A percentile compares a stretch with the other conserved stretches of the same genome.
Conservation (phyloP, 2,113 vertebrate species). For the Corydoras maculifer region DNA sequence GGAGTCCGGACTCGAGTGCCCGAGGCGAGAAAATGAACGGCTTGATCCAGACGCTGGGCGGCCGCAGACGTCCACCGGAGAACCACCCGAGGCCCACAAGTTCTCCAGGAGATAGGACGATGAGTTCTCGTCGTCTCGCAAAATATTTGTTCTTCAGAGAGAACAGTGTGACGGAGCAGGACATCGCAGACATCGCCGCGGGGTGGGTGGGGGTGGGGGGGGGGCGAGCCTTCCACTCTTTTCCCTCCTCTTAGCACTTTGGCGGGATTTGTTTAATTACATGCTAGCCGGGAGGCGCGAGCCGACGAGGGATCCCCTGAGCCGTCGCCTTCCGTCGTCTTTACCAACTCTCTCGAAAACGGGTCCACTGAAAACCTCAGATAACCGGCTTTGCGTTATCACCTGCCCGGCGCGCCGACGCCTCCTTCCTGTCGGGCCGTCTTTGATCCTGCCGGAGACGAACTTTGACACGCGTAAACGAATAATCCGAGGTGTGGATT, state of each 20-base stretch:
- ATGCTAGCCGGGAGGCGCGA: constrained; percentile 48
- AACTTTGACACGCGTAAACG: constrained; percentile 16
- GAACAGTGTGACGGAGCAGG: constrained; percentile 34
- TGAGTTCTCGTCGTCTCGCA: constrained; percentile 38
- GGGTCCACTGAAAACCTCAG: constrained; percentile 21
- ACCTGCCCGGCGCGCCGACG: constrained; percentile 2
- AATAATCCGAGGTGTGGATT: background rate
- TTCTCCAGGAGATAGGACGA: constrained; percentile 3
- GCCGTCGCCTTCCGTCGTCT: constrained; percentile 48
- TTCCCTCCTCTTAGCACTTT: constrained; percentile 10
- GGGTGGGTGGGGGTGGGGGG: too few relatives aligned
- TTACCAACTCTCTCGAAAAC: constrained; percentile 26
- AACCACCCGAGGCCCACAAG: constrained; percentile 8
- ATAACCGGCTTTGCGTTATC: constrained; percentile 33
- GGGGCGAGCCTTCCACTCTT: constrained; percentile 13
- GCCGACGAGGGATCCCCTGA: constrained; percentile 47
- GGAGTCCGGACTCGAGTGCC: constrained; percentile 2
- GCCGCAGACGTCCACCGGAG: background rate
- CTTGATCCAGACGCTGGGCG: background rate
- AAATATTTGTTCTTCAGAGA: constrained; percentile 42
- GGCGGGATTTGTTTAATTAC: constrained; percentile 58
- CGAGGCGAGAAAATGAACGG: background rate
- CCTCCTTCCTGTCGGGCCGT: background rate
- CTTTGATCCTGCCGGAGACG: constrained; percentile 5
- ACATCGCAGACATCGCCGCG: too few relatives aligned